Evolutionary conservation across 2,797 vertebrate genomes (phyloP).

Genomic region (Gymnodraco acuticeps): DNA sequence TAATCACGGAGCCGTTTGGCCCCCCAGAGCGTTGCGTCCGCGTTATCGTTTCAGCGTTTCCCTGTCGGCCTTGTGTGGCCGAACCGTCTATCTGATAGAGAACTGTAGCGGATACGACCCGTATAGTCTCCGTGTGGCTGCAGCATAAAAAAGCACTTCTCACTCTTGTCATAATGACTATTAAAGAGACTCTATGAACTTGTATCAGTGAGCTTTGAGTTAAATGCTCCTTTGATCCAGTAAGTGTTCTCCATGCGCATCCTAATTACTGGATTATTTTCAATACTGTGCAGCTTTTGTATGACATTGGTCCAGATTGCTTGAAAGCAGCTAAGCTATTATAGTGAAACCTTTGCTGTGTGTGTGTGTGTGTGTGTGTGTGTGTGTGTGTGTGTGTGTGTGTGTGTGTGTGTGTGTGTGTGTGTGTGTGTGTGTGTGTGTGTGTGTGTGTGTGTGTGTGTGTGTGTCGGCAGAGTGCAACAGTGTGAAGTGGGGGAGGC

Average conservation of each 20-base stretch:
- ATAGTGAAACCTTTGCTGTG: constrained; percentile 13
- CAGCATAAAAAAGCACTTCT: constrained; percentile 3
- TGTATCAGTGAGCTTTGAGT: constrained; percentile 31
- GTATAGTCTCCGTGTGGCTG: too few species aligned
- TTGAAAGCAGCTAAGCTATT: constrained; percentile 49
- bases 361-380: neutral
- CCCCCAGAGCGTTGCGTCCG: too few species aligned
- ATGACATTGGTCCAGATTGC: constrained; percentile 37
- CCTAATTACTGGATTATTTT: constrained; percentile 63
- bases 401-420: too few species aligned
- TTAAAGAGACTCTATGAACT: neutral
- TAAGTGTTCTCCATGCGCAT: constrained; percentile 20
- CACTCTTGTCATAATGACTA: neutral
- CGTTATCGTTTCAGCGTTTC: too few species aligned
- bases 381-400: constrained; percentile 9
- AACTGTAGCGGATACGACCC: too few species aligned
- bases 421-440: neutral
- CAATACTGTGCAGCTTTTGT: constrained; percentile 43
- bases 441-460: constrained; percentile 18
- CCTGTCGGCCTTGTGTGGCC: too few species aligned
- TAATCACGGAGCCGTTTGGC: too few species aligned
- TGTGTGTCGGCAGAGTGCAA: constrained; percentile 40
- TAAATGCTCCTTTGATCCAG: constrained; percentile 50
- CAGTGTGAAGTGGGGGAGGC: constrained; percentile 58
- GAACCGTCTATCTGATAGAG: too few species aligned